Evolutionary conservation across 2,888 invertebrate genomes (phyloP), one percentile per base, ranked within the genome.

Genomic region (Heliconius cydno): DNA sequence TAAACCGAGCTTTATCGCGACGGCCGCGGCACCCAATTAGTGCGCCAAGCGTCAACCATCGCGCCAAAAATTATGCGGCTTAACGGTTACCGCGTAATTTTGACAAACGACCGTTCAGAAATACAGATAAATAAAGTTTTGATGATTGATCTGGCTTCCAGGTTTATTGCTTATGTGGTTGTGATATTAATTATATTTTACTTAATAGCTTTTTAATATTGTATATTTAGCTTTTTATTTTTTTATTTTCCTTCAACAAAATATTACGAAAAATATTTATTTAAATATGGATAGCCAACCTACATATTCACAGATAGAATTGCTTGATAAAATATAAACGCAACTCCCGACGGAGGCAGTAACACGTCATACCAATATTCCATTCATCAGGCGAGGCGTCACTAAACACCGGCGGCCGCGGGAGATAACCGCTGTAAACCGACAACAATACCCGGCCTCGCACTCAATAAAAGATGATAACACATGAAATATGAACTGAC

Each of bases 381-480:
- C 92, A 94, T 95, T 94, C 92, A 94, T 94, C 94, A 93, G 87
- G 66, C 86, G 87, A 88, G 87, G 88, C 88, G 89, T 86, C 90
- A 90, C 94, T 94, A 94, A 94, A 94, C 93, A 94, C 91, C 91
- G 89, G 86, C 91, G 88, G 90, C 89, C 88, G 90, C 89, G 87
- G 84, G 87, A 92, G 94, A 95, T 94, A 94, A 93, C 94, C 94
- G 88, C 92, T 87, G 91, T 94, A 94, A 94, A 94, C 93, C 94
- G 91, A 91, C 94, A 93, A 95, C 94, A 94, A 94, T 93, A 88
- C 94, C 90, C 90, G 85, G 87, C 89, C 94, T 94, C 93, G 92
- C 94, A 95, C 94, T 95, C 94, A 94, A 95, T 95, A 95, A 95
- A 95, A 94, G 94, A 95, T 94, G 94, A 95, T 95, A 95, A 94